Evolutionary conservation across 2,797 vertebrate genomes (phyloP).

Genomic region (Hirundo rustica): DNA sequence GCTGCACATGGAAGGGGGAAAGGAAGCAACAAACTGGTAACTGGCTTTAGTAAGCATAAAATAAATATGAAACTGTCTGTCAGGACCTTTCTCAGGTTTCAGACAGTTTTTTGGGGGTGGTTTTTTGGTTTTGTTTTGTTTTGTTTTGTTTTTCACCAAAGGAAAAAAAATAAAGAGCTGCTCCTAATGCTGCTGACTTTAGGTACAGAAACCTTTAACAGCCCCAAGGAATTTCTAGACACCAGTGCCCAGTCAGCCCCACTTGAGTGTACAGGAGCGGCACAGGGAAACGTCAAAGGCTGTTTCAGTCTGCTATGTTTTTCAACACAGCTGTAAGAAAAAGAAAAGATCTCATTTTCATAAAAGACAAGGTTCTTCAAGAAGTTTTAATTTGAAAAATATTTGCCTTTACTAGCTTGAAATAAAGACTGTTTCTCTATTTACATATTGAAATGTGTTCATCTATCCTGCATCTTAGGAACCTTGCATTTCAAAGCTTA

Average conservation of each 20-base stretch:
- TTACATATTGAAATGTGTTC: background rate
- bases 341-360: background rate
- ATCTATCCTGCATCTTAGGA: background rate
- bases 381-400: background rate
- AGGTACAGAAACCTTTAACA: background rate
- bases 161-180: background rate
- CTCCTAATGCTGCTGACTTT: background rate
- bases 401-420: background rate
- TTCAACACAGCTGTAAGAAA: background rate
- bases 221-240: background rate
- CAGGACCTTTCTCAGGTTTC: background rate
- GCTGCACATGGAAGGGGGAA: background rate
- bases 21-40: background rate
- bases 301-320: background rate
- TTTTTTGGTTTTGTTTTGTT: too few species aligned
- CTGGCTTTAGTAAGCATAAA: background rate
- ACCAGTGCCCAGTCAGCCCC: background rate
- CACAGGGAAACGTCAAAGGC: background rate
- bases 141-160: rapidly evolving
- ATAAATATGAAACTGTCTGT: background rate
- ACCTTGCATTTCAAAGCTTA: background rate
- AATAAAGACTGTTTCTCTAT: background rate
- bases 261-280: background rate
- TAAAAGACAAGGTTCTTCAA: background rate
- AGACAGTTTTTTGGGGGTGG: too few species aligned